Percentiles rank a stretch among this genome's conserved stretches.
phyloP scores from a whole-genome alignment of 1,140 invertebrate genomes.

The Hermetia illucens region DNA sequence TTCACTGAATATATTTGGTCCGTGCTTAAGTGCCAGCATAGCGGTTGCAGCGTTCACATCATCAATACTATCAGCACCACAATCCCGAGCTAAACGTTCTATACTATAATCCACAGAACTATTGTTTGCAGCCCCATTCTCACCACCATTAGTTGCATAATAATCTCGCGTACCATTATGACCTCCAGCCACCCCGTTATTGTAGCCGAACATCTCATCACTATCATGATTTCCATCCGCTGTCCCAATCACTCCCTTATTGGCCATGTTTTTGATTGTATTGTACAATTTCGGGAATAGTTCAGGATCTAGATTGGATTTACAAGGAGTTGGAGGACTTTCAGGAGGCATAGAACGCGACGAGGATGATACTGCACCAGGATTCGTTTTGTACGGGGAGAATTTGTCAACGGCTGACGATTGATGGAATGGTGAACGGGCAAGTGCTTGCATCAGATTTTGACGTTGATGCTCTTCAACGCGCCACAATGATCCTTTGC shows the following conservation, averaged over 20 bases:
- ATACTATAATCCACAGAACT: conserved; percentile 15
- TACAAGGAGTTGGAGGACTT: conserved; percentile 7
- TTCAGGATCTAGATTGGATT: conserved; percentile 24
- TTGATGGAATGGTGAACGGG: conserved; percentile 69
- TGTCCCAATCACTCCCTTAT: background rate
- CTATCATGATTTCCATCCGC: conserved; percentile 8
- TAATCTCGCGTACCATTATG: too few species aligned
- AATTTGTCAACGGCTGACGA: conserved; percentile 34
- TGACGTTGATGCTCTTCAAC: conserved; percentile 79
- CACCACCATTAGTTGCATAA: background rate
- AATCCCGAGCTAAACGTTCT: conserved; percentile 20
- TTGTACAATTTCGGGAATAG: conserved; percentile 26
- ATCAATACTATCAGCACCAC: conserved; percentile 38
- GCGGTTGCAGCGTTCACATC: conserved; percentile 70
- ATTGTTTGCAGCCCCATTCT: too few species aligned
- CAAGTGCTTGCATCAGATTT: conserved; percentile 69
- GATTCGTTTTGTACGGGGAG: conserved; percentile 15
- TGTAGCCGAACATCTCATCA: conserved; percentile 9
- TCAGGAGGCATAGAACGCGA: too few species aligned
- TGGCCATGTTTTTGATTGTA: conserved; percentile 17
- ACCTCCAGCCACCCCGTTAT: too few species aligned
- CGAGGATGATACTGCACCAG: conserved; percentile 6
- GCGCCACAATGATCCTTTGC: conserved; percentile 90
- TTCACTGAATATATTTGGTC: conserved; percentile 33
- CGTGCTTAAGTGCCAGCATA: conserved; percentile 67